Evolutionary conservation across 2,113 vertebrate species (phyloP), one percentile per base, ranked within the genome.

Genomic region (Gymnarchus niloticus): DNA sequence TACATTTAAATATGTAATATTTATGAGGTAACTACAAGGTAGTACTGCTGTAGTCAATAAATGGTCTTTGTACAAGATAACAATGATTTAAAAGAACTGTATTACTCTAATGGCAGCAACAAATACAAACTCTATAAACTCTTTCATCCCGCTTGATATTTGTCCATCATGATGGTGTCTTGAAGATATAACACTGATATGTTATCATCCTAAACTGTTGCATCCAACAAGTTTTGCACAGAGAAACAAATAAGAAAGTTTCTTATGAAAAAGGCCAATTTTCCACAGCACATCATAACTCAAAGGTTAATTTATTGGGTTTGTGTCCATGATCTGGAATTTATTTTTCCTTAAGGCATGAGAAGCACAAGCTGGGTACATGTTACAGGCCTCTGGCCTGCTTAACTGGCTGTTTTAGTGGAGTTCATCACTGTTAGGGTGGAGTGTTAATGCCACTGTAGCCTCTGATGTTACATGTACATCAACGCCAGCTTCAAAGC

Each of bases 391-490:
- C 85, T 85, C 84, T 28, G 52, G 69, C 41, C 12, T 48, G 61
- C 23, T 17, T 86, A 86, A 84, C 81, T 65, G 81, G 28, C 57
- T 86, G 73, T 87, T 88, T 81, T 85, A 83, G 65, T 81, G 76
- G 82, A 84, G 49, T 86, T 65, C 89, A 87, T 90, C 87, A 86
- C 59, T 87, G 88, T 87, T 65, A 44, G 37, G 86, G 65, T 87
- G 25, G 51, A 86, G 46, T 87, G 83, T 89, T 87, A 83, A 69
- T 86, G 84, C 56, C 83, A 82, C 83, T 83, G 77, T 88, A 87
- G 88, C 87, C 90, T 90, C 88, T 89, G 89, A 83, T 90, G 89
- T 89, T 91, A 88, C 89, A 86, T 73, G 52, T 28, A 9, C 83
- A 84, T 78, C 86, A 87, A 85, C 54, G 44, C 17, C 73, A 77